phyloP scores from a whole-genome alignment of 2,888 invertebrate genomes.

The Volucella inanis region DNA sequence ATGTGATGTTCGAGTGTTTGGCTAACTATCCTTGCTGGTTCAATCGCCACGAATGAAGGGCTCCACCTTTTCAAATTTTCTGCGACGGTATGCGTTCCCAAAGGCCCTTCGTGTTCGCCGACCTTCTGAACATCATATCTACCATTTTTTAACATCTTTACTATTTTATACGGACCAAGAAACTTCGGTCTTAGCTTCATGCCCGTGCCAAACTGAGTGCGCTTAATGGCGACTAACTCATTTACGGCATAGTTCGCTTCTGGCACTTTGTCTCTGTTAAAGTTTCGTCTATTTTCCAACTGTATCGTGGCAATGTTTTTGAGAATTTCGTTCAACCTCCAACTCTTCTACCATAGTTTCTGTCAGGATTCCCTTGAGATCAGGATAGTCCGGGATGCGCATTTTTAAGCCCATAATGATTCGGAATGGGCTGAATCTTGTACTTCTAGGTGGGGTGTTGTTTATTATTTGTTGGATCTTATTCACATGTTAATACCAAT shows the following conservation, averaged over 20 bases:
- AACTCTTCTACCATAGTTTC: background rate
- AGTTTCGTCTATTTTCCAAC: slow-evolving; percentile 12
- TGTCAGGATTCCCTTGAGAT: background rate
- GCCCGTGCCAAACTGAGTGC: slow-evolving; percentile 49
- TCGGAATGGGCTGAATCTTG: slow-evolving; percentile 6
- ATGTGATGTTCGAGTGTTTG: too few species aligned
- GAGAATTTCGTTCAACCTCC: background rate
- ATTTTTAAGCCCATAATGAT: slow-evolving; percentile 8
- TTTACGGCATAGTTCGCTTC: slow-evolving; percentile 10
- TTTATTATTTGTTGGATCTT: slow-evolving; percentile 72
- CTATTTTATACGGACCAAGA: slow-evolving; percentile 43
- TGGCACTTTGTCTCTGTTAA: background rate
- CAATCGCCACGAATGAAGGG: slow-evolving; percentile 50
- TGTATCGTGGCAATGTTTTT: slow-evolving; percentile 18
- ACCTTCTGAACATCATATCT: slow-evolving; percentile 50
- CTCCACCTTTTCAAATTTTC: slow-evolving; percentile 56
- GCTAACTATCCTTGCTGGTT: too few species aligned
- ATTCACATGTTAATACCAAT: slow-evolving; percentile 76
- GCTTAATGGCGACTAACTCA: slow-evolving; percentile 53
- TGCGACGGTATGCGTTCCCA: slow-evolving; percentile 24
- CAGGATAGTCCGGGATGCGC: background rate
- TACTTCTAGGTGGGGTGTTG: slow-evolving; percentile 10
- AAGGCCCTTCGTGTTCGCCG: slow-evolving; percentile 50
- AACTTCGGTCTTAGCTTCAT: slow-evolving; percentile 48
- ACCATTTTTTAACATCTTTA: slow-evolving; percentile 1